These are phyloP conservation scores for Solenopsis fugax DNA, from an alignment of 1,140 invertebrate species.

Conservation along the genomic window DNA sequence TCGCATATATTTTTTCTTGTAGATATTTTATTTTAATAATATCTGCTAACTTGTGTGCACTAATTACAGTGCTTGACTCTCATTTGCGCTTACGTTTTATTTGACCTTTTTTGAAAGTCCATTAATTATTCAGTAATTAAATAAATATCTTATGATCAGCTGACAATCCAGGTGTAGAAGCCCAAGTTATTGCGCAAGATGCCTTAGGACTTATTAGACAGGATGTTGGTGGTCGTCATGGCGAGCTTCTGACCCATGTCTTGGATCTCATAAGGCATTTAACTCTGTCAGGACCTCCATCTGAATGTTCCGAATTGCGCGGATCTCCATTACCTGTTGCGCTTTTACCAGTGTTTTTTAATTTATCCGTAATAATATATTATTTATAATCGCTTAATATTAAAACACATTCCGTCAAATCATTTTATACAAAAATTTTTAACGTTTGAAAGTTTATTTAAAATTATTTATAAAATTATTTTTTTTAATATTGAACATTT, in stretches of 20 bases:
- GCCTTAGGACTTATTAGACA: slow-evolving; percentile 85
- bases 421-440: neutral
- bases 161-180: slow-evolving; percentile 82
- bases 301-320: slow-evolving; percentile 83
- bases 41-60: too few relatives aligned
- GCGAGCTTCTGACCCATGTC: slow-evolving; percentile 80
- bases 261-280: slow-evolving; percentile 83
- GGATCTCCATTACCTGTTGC: slow-evolving; percentile 84
- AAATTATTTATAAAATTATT: neutral
- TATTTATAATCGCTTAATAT: neutral
- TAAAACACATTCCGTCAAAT: neutral
- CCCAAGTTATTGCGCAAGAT: slow-evolving; percentile 84
- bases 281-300: slow-evolving; percentile 82
- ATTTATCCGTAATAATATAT: slow-evolving; percentile 80
- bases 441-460: neutral
- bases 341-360: slow-evolving; percentile 86
- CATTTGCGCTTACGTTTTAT: too few relatives aligned
- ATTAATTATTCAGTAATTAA: neutral
- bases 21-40: too few relatives aligned
- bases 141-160: slow-evolving; percentile 66
- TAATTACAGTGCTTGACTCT: too few relatives aligned
- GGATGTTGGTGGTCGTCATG: slow-evolving; percentile 83
- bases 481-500: neutral
- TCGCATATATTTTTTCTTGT: too few relatives aligned
- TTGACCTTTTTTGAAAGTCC: too few relatives aligned